Percentiles rank a stretch among this genome's conserved stretches.
These are phyloP conservation scores for Cyrtonyx montezumae DNA, from an alignment of 2,113 vertebrate species.

Conservation along the genomic window DNA sequence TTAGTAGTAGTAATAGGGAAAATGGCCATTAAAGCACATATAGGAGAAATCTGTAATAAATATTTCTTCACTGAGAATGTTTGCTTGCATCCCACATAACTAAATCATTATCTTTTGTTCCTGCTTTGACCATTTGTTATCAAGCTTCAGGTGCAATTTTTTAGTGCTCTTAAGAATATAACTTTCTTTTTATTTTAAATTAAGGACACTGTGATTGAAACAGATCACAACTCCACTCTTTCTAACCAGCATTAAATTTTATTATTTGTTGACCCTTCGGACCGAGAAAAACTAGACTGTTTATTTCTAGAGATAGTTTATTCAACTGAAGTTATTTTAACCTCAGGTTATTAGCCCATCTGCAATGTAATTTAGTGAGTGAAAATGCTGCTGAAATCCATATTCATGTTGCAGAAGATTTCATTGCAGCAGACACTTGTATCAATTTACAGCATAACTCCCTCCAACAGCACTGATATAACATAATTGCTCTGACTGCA, in stretches of 20 bases:
- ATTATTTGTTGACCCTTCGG: slow-evolving; percentile 60
- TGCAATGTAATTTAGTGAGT: slow-evolving; percentile 59
- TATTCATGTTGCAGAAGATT: slow-evolving; percentile 58
- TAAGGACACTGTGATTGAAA: slow-evolving; percentile 40
- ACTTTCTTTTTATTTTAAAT: slow-evolving; percentile 24
- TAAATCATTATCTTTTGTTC: slow-evolving; percentile 51
- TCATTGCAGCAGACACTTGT: slow-evolving; percentile 66
- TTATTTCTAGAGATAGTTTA: slow-evolving; percentile 56
- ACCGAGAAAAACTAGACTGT: slow-evolving; percentile 31
- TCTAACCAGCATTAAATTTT: slow-evolving; percentile 46
- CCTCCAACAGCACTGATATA: slow-evolving; percentile 38
- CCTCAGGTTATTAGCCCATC: slow-evolving; percentile 63
- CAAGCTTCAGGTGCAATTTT: slow-evolving; percentile 3
- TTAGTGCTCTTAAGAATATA: slow-evolving; percentile 11
- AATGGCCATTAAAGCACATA: slow-evolving; percentile 19
- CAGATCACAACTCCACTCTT: slow-evolving; percentile 12
- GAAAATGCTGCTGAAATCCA: slow-evolving; percentile 53
- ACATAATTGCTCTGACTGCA: slow-evolving; percentile 66
- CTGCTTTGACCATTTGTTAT: slow-evolving; percentile 44
- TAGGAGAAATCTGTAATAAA: slow-evolving; percentile 14
- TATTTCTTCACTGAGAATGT: slow-evolving; percentile 59
- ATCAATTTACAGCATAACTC: slow-evolving; percentile 56
- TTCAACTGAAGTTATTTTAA: slow-evolving; percentile 62
- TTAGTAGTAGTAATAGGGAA: not conserved
- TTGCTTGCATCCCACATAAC: slow-evolving; percentile 19